Conservation (phyloP, 2,888 invertebrate species). For the Andrena hattorfiana region DNA sequence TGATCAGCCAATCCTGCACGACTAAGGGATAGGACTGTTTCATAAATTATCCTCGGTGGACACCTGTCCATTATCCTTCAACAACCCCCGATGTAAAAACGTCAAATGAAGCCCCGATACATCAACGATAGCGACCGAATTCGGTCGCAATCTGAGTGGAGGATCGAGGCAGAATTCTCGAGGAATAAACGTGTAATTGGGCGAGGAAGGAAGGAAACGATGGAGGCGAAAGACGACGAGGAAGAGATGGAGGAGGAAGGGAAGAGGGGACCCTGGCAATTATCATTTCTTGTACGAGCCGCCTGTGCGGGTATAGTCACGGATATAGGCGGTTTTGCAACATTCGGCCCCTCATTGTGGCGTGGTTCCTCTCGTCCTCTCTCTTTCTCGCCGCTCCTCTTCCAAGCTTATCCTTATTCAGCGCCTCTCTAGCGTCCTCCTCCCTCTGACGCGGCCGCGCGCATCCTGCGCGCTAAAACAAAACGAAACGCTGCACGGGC, state of each 20-base stretch:
- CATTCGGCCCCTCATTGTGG: conserved; percentile 78
- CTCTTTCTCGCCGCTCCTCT: conserved; percentile 2
- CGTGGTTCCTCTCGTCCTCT: conserved; percentile 61
- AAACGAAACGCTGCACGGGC: conserved; percentile 82
- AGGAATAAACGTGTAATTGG: conserved; percentile 38
- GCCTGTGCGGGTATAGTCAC: conserved; percentile 70
- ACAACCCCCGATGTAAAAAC: conserved; percentile 4
- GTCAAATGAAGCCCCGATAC: conserved; percentile 13
- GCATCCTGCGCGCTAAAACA: conserved; percentile 80
- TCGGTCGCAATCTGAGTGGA: conserved; percentile 26
- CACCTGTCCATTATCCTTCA: conserved; percentile 13
- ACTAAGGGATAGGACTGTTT: background rate
- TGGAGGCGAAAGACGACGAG: conserved; percentile 39
- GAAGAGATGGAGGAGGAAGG: conserved; percentile 39
- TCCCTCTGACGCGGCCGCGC: conserved; percentile 63
- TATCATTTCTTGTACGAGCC: conserved; percentile 78
- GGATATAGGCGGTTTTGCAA: conserved; percentile 78
- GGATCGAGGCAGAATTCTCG: conserved; percentile 26
- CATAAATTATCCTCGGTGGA: background rate
- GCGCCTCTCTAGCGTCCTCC: conserved; percentile 14
- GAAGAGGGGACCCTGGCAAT: conserved; percentile 71
- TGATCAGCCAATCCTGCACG: background rate
- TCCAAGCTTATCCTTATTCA: conserved; percentile 5
- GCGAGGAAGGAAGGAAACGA: conserved; percentile 45
- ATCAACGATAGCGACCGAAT: background rate